Percentiles rank a stretch among this genome's conserved stretches.
phyloP scores from a whole-genome alignment of 2,797 vertebrate species.

The Onychomys torridus region DNA sequence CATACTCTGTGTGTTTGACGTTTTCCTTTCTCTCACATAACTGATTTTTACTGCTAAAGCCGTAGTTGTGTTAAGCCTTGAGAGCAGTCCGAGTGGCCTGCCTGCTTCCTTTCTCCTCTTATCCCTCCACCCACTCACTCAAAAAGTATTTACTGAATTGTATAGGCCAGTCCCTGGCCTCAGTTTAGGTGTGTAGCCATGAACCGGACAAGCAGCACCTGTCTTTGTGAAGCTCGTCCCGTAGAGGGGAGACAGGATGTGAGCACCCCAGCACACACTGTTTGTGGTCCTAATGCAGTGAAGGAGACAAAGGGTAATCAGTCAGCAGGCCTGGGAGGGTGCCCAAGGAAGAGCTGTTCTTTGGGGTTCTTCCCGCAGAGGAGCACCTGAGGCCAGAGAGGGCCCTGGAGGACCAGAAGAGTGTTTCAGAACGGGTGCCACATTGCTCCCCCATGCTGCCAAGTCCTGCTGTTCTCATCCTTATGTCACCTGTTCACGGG shows the following conservation, averaged over 20 bases:
- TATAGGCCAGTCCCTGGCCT: background rate
- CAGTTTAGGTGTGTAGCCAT: background rate
- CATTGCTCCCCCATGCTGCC: background rate
- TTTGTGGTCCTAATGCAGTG: background rate
- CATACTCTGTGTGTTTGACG: background rate
- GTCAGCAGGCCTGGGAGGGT: background rate
- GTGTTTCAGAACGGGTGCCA: background rate
- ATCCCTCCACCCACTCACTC: background rate
- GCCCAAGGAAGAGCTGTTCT: background rate
- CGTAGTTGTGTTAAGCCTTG: background rate
- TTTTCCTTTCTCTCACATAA: rapidly evolving
- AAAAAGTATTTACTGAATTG: background rate
- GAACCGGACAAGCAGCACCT: background rate
- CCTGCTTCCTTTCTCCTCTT: background rate
- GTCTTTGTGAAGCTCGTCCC: background rate
- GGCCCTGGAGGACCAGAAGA: background rate
- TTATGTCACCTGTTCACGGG: background rate
- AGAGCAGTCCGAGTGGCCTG: background rate
- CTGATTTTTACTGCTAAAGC: background rate
- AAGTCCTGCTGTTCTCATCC: background rate
- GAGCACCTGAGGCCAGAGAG: background rate
- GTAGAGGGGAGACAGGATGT: background rate
- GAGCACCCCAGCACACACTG: background rate
- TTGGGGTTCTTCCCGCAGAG: background rate
- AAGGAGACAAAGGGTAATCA: background rate